Evolutionary conservation across 2,113 vertebrate genomes (phyloP), one percentile per base, ranked within the genome.

Genomic region (Anarhynchus alexandrinus): DNA sequence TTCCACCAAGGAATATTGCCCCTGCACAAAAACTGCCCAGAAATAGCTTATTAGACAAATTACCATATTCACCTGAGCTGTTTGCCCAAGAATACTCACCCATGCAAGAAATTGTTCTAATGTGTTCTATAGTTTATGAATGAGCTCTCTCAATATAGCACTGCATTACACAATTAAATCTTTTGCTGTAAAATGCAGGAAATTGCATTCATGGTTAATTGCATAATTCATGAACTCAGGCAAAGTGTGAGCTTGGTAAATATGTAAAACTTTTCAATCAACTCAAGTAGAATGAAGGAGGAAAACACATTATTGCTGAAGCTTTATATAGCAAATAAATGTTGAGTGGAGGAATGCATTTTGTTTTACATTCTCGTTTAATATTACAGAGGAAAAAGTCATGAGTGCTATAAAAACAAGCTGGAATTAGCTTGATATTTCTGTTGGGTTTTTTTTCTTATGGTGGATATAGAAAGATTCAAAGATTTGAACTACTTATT

Each of bases 181-280:
- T 96, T 84, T 93, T 96, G 80, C 82, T 91, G 70, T 72, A 86
- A 97, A 79, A 84, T 58, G 62, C 94, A 95, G 88, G 82, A 82
- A 94, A 91, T 94, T 93, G 27, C 65, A 64, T 79, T 95, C 43
- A 86, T 34, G 36, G 88, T 58, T 91, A 97, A 97, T 91, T 92
- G 86, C 89, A 88, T 72, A 94, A 89, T 93, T 69, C 87, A 83
- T 95, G 93, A 91, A 62, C 51, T 91, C 74, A 67, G 52, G 73
- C 70, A 74, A 94, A 86, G 27, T 61, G 64, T 65, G 62, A 65
- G 36, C 85, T 88, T 95, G 58, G 62, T 78, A 94, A 96, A 96
- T 82, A 91, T 69, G 80, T 87, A 94, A 88, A 97, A 96, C 61
- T 95, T 95, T 96, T 91, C 86, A 87, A 95, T 95, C 92, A 96